Evolutionary conservation across 1,140 invertebrate genomes (phyloP).

Genomic region (Pogonomyrmex californicus): DNA sequence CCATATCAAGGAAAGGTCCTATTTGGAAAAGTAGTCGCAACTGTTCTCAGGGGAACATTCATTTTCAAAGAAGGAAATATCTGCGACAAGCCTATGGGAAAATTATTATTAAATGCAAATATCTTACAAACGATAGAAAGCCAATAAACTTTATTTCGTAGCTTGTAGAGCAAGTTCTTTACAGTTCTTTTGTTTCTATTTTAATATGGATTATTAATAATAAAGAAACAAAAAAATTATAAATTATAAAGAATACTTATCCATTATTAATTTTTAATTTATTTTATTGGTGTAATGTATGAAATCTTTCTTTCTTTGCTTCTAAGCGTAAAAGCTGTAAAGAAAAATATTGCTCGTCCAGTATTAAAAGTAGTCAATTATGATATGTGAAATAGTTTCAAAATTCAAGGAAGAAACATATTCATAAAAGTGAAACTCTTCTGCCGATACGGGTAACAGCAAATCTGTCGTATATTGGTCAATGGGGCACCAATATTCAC

Average conservation of each 20-base stretch:
- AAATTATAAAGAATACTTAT: not conserved
- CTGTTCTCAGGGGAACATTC: not conserved
- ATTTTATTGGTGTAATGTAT: not conserved
- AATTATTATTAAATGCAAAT: slow-evolving; percentile 9
- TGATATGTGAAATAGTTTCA: slow-evolving; percentile 35
- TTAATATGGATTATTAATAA: not conserved
- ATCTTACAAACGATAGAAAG: slow-evolving; percentile 18
- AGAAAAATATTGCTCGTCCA: not conserved
- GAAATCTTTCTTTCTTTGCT: not conserved
- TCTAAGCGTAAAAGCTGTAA: not conserved
- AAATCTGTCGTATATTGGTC: slow-evolving; percentile 64
- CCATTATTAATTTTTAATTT: not conserved
- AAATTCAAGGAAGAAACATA: slow-evolving; percentile 32
- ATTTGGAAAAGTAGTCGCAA: slow-evolving; percentile 17
- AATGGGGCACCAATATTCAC: slow-evolving; percentile 68
- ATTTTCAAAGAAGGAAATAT: slow-evolving; percentile 11
- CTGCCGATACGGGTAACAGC: not conserved
- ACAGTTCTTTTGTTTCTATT: not conserved
- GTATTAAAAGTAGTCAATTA: not conserved
- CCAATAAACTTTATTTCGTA: not conserved
- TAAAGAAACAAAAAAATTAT: not conserved
- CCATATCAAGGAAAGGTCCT: slow-evolving; percentile 29
- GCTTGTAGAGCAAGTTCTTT: not conserved
- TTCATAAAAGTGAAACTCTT: slow-evolving; percentile 70
- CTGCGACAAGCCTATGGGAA: not conserved